phyloP scores from a whole-genome alignment of 2,113 vertebrate species.

The Muntiacus reevesi region DNA sequence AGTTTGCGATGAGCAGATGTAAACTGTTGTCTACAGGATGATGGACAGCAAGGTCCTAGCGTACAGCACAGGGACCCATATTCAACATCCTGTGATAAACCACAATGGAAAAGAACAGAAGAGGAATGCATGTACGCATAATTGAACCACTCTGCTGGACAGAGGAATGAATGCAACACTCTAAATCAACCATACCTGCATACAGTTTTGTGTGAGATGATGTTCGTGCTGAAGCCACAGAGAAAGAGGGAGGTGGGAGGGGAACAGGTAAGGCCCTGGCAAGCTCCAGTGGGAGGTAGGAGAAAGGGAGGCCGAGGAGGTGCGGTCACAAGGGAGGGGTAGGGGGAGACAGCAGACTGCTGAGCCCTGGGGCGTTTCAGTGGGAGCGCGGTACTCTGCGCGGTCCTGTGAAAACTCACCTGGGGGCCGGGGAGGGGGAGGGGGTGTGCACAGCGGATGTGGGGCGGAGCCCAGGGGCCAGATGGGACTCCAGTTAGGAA shows the following conservation, averaged over 20 bases:
- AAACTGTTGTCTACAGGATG: neutral
- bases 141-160: neutral
- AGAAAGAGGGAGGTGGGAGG: neutral
- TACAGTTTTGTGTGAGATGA: neutral
- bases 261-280: neutral
- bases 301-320: neutral
- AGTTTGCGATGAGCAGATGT: neutral
- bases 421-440: neutral
- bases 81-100: neutral
- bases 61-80: neutral
- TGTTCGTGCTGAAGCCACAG: neutral
- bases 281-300: neutral
- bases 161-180: neutral
- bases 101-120: neutral
- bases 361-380: neutral
- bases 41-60: neutral
- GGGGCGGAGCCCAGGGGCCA: too few relatives aligned
- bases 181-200: neutral
- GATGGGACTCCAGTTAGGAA: neutral
- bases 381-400: neutral
- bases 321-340: neutral
- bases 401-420: neutral
- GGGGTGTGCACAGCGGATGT: neutral
- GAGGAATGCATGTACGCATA: fast-evolving
- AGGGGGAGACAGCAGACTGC: neutral